These are phyloP conservation scores for Aricia agestis DNA, from an alignment of 1,140 invertebrate genomes.

Conservation along the genomic window DNA sequence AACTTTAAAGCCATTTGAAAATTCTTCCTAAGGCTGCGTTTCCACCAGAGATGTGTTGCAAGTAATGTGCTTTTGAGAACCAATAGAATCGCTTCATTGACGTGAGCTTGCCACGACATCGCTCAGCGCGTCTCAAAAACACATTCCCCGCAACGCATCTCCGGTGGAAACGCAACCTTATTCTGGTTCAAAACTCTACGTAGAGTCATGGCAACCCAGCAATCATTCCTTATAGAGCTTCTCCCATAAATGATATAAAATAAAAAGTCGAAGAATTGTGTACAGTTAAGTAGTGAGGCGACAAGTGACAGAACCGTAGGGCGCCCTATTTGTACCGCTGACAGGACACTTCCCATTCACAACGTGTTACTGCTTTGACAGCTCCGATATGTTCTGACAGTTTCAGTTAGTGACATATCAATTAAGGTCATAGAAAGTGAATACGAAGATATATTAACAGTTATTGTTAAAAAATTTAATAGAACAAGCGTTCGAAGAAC, in stretches of 20 bases:
- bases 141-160: no score
- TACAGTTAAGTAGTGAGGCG: slow-evolving; percentile 36
- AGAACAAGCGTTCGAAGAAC: background rate
- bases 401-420: background rate
- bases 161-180: background rate
- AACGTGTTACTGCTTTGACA: background rate
- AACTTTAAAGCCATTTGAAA: no score
- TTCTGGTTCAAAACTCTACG: background rate
- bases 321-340: slow-evolving; percentile 28
- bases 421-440: background rate
- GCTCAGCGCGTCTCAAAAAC: no score
- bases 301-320: slow-evolving; percentile 35
- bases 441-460: background rate
- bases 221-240: slow-evolving; percentile 15
- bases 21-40: no score
- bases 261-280: slow-evolving; percentile 23
- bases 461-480: background rate
- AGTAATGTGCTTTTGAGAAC: no score
- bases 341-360: slow-evolving; percentile 18
- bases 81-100: no score
- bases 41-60: no score
- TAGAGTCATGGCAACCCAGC: slow-evolving; percentile 3
- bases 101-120: no score
- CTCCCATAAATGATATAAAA: slow-evolving; percentile 4
- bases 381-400: background rate